Evolutionary conservation across 2,888 invertebrate genomes (phyloP), one percentile per base, ranked within the genome.

Genomic region (Diogma glabrata): DNA sequence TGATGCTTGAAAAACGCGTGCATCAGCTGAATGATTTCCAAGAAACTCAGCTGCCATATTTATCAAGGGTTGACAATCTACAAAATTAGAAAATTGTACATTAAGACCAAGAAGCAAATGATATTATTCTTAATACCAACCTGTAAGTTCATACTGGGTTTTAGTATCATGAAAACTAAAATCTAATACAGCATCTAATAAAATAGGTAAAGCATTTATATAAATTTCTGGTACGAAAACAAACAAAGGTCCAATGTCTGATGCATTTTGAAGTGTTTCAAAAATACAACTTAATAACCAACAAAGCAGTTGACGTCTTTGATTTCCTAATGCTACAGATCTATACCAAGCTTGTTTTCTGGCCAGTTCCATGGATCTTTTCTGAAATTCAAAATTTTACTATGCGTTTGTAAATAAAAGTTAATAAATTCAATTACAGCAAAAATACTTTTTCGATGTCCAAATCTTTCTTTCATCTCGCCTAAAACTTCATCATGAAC

Each of bases 21-120:
- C 63, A 66, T 89, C 88, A 1, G 84, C 78, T 54, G 87, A 86
- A 66, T 87, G 86, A 1, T 78, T 67, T 57, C 84, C 82, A 2
- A 89, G 72, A 63, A 88, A 88, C 48, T 81, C 75, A 0, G 84
- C 85, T 50, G 84, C 76, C 4, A 78, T 75, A 14, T 75, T 73
- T 8, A 83, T 67, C 22, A 80, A 70, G 38, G 76, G 73, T 47
- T 79, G 75, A 62, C 77, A 76, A 65, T 82, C 80, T 66, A 65
- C 55, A 36, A 36, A 14, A 36, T 36, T 8, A 7, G 8, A 24
- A 3, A 49, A 38, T 40, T 20, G n/a, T 8, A 7, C 9, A 45
- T n/a, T n/a, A 45, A 45, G n/a, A n/a, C n/a, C n/a, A n/a, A n/a
- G n/a, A n/a, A n/a, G n/a, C n/a, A n/a, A n/a, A 20, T 45, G 6